phyloP scores from a whole-genome alignment of 2,113 vertebrate genomes.

The Dasyurus viverrinus region DNA sequence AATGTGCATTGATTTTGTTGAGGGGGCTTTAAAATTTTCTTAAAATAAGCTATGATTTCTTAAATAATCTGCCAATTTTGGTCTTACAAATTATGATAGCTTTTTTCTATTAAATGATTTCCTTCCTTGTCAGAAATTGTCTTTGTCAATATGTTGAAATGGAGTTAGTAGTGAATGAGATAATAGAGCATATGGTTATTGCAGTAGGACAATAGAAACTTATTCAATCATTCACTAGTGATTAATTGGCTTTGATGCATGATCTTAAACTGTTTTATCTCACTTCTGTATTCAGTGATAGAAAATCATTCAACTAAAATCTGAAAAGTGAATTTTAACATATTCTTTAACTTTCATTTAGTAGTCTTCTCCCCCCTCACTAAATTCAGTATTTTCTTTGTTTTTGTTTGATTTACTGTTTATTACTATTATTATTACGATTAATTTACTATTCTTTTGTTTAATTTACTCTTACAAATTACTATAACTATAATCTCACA shows the following conservation, averaged over 20 bases:
- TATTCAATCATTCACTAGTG: not conserved
- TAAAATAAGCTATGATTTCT: not conserved
- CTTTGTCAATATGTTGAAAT: not conserved
- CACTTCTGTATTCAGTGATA: not conserved
- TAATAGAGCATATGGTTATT: not conserved
- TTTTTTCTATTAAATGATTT: not conserved
- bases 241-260: not conserved
- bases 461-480: too few species aligned
- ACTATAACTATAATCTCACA: not conserved
- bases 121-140: not conserved
- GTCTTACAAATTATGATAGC: not conserved
- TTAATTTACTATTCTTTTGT: too few species aligned
- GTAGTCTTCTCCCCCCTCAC: not conserved
- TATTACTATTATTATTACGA: too few species aligned
- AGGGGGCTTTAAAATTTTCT: not conserved
- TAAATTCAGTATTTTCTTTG: not conserved
- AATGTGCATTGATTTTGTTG: not conserved
- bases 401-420: not conserved
- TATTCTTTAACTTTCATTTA: not conserved
- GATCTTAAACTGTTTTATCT: not conserved
- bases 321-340: not conserved
- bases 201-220: not conserved
- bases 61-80: not conserved
- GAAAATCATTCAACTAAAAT: not conserved
- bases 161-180: not conserved